Base-by-base conservation (phyloP, 1,140 invertebrate genomes). In the Scaptomyza graminum region DNA sequence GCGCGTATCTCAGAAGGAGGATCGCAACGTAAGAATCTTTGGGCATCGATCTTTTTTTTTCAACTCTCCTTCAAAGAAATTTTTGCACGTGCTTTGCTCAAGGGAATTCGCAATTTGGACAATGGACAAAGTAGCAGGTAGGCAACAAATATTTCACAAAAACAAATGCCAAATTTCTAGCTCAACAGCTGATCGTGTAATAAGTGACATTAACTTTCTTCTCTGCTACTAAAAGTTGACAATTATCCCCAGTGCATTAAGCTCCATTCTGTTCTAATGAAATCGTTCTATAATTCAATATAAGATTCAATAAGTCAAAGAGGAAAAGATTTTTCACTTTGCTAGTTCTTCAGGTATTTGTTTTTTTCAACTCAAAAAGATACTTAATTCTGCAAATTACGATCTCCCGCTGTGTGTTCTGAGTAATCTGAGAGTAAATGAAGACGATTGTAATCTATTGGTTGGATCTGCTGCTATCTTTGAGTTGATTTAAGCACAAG, bases 381-480 rank as follows among this genome's bases (percentile, higher is more conserved):
- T n/a, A 34, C 0, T 34, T 34, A 41, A 41, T 5, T 41, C 8
- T 5, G 37, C 12, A n/a, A 41, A 41, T 41, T n/a, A 41, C 37
- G 11, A 57, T 31, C 8, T 34, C 41, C 55, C 41, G 25, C 41
- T 46, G 44, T 46, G 44, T 43, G 37, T 9, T 57, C 39, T 15
- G 25, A n/a, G 31, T 28, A 44, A 11, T 13, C 25, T 41, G 22
- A 34, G 46, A 28, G 28, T 28, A 28, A 28, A 2, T 34, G 8
- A 34, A 9, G n/a, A 2, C 52, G 54, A 41, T 4, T 41, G 37
- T 46, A 69, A 81, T 81, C 78, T 56, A 57, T 25, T 3, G 49
- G 43, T 59, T 59, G 65, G 54, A 85, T 87, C 82, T 85, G 49
- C 82, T 85, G 49, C 65, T 82, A 85, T 85, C 74, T 85, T 34